Evolutionary conservation across 2,888 invertebrate genomes (phyloP).

Genomic region (Escarpia spicata): DNA sequence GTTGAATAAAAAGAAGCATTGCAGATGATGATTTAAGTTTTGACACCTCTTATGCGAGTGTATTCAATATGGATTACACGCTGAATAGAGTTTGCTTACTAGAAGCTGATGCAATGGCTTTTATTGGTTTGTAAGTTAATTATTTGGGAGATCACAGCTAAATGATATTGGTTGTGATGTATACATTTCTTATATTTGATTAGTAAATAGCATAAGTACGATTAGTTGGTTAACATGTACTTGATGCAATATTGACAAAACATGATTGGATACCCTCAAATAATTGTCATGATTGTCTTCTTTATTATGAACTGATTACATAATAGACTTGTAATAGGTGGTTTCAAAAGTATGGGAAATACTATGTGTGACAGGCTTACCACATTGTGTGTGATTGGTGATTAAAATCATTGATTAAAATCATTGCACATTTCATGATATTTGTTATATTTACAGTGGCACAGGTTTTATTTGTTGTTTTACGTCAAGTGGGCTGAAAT

Average conservation of each 20-base stretch:
- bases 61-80: neutral
- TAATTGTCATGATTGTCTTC: too few species aligned
- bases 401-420: neutral
- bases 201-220: neutral
- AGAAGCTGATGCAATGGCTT: neutral
- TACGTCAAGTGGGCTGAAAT: neutral
- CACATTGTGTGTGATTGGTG: neutral
- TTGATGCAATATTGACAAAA: too few species aligned
- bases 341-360: too few species aligned
- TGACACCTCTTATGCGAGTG: conserved; percentile 1
- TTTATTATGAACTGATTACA: too few species aligned
- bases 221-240: too few species aligned
- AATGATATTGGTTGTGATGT: neutral
- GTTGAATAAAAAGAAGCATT: neutral
- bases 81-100: neutral
- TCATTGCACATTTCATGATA: neutral
- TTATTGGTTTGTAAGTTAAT: neutral
- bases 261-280: too few species aligned
- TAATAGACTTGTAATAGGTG: too few species aligned
- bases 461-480: neutral
- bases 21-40: conserved; percentile 8
- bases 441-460: neutral
- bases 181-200: neutral
- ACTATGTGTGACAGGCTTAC: too few species aligned
- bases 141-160: neutral